Evolutionary conservation across 2,797 vertebrate species (phyloP).

Genomic region (Alouatta caraya): DNA sequence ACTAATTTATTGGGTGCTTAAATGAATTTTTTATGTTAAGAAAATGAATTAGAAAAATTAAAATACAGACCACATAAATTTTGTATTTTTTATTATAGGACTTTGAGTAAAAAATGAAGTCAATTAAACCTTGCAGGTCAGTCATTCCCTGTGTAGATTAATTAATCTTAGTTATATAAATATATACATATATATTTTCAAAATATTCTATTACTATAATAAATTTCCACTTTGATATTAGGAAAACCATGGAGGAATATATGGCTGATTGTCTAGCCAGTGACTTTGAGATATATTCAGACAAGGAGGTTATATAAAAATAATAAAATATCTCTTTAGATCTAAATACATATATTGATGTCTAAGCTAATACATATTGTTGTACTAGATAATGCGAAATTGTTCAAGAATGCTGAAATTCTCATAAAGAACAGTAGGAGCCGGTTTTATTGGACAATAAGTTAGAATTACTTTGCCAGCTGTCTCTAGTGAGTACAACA

Average conservation of each 20-base stretch:
- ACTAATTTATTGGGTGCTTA: not conserved
- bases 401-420: not conserved
- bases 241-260: not conserved
- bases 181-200: not conserved
- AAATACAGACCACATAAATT: not conserved
- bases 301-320: not conserved
- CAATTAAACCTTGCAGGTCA: not conserved
- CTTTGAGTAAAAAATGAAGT: constrained; percentile 10
- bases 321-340: not conserved
- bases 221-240: constrained; percentile 4
- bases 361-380: not conserved
- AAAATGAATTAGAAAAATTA: not conserved
- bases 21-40: constrained; percentile 33
- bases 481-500: not conserved
- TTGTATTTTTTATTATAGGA: constrained; percentile 2
- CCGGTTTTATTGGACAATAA: not conserved
- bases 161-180: not conserved
- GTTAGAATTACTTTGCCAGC: not conserved
- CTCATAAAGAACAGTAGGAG: fast-evolving
- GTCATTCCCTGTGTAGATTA: not conserved
- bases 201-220: not conserved
- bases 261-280: not conserved
- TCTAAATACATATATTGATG: not conserved
- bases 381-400: not conserved
- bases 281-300: not conserved